These are phyloP conservation scores for Drosophila obscura DNA, from an alignment of 1,140 invertebrate genomes.

Conservation along the genomic window DNA sequence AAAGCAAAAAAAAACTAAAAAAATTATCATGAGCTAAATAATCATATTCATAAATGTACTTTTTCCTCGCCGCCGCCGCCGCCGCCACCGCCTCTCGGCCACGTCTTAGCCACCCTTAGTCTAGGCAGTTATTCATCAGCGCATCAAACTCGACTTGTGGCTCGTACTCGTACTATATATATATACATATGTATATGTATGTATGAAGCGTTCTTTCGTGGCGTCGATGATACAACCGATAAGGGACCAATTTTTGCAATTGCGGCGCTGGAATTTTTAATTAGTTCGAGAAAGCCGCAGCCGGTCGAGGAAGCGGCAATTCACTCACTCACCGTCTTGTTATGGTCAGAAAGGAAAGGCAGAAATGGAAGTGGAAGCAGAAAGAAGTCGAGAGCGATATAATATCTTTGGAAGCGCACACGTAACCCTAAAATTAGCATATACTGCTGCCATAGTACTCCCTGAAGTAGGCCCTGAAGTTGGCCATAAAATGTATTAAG, in stretches of 20 bases:
- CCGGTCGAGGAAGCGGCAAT: conserved; percentile 8
- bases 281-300: conserved; percentile 63
- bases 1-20: conserved; percentile 46
- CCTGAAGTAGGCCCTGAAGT: conserved; percentile 12
- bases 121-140: conserved; percentile 79
- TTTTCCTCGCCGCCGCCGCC: background rate
- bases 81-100: background rate
- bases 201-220: conserved; percentile 59
- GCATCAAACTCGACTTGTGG: conserved; percentile 49
- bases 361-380: background rate
- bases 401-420: conserved; percentile 48
- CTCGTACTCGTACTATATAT: no score
- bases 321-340: background rate
- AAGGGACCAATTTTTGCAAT: conserved; percentile 82
- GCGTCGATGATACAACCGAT: conserved; percentile 82
- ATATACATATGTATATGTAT: background rate
- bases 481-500: conserved; percentile 58
- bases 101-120: conserved; percentile 31
- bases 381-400: conserved; percentile 34
- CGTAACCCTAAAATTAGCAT: conserved; percentile 63
- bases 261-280: conserved; percentile 81
- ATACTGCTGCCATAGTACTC: conserved; percentile 30
- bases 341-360: background rate
- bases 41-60: conserved; percentile 79
- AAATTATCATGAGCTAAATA: conserved; percentile 76